Base-by-base conservation (phyloP, 2,797 vertebrate genomes). In the Protonibea diacanthus region DNA sequence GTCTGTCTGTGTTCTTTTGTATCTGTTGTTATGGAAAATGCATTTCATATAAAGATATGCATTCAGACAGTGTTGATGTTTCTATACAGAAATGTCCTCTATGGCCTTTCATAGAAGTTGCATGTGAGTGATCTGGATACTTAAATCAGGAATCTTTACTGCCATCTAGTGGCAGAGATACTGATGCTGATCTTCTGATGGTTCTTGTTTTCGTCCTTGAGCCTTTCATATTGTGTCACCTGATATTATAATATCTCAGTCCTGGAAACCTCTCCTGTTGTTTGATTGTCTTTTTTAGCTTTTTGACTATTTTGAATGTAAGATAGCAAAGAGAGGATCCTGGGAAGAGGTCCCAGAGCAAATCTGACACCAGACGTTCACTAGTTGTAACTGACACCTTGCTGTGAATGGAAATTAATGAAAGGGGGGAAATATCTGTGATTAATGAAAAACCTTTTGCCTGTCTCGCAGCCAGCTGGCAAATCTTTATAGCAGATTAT, bases 161-260 rank as follows among this genome's bases (percentile, higher is more conserved):
- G 84, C 72, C 86, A 88, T 77, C 88, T 86, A 71, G 78, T 83
- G 86, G 83, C 77, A 1, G 3, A 70, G 2, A 20, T 65, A 73
- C 73, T 81, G 17, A 18, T 25, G 20, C 29, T 56, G 21, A 33
- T 27, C 3, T 4, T 25, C 13, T 45, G 1, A 3, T 47, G 17
- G 4, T 8, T 60, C 5, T 40, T 18, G 14, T 38, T 38, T 61
- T 55, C n/a, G n/a, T 69, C 55, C 14, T 13, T 66, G 53, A 1
- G 33, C 33, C 33, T 2, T 7, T 38, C 8, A 38, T 57, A 18
- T 10, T 20, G 17, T 33, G 10, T 23, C 51, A 7, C 18, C 11
- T 45, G 20, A 18, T 18, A 48, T 42, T 5, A 49, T 42, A 23
- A 8, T 21, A 20, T 47, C 23, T 56, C 42, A 49, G 3, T 38